A percentile compares a stretch with the other conserved stretches of the same genome.
Evolutionary conservation across 2,797 vertebrate genomes (phyloP).

Genomic region (Sebastes alutus): DNA sequence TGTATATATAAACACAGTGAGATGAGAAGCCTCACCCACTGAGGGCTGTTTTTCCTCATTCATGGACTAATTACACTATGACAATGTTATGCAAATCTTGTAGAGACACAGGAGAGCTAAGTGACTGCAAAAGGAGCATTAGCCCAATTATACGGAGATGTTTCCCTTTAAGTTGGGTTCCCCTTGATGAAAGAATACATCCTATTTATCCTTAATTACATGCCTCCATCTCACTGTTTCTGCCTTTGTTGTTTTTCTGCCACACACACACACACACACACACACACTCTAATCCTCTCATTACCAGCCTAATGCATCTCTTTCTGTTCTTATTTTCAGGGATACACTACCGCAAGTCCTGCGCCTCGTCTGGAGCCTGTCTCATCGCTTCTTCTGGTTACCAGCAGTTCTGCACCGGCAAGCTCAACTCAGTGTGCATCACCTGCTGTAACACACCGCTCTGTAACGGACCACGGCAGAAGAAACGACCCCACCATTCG

Average conservation of each 20-base stretch:
- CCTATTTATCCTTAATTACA: constrained; percentile 20
- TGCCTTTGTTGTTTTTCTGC: not conserved
- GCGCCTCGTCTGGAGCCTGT: constrained; percentile 93
- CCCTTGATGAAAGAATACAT: constrained; percentile 27
- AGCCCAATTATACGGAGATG: not conserved
- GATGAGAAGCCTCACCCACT: not conserved
- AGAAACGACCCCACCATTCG: constrained; percentile 70
- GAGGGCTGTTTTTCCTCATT: not conserved
- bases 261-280: not conserved
- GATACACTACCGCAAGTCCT: constrained; percentile 95
- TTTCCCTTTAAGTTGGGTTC: constrained; percentile 16
- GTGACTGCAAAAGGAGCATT: not conserved
- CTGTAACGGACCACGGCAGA: constrained; percentile 89
- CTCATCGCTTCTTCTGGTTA: constrained; percentile 97
- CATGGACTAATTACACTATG: not conserved
- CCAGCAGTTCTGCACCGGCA: constrained; percentile 97
- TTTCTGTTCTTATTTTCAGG: constrained; percentile 78
- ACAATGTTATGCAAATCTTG: not conserved
- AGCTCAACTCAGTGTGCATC: constrained; percentile 96
- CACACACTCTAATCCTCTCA: constrained; percentile 12
- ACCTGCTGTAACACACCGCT: constrained; percentile 96
- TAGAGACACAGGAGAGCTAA: not conserved
- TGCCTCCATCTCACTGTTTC: not conserved
- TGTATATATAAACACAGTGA: not conserved
- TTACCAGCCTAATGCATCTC: constrained; percentile 13